These are phyloP conservation scores for Erinaceus europaeus DNA, from an alignment of 2,113 vertebrate genomes.

Conservation along the genomic window DNA sequence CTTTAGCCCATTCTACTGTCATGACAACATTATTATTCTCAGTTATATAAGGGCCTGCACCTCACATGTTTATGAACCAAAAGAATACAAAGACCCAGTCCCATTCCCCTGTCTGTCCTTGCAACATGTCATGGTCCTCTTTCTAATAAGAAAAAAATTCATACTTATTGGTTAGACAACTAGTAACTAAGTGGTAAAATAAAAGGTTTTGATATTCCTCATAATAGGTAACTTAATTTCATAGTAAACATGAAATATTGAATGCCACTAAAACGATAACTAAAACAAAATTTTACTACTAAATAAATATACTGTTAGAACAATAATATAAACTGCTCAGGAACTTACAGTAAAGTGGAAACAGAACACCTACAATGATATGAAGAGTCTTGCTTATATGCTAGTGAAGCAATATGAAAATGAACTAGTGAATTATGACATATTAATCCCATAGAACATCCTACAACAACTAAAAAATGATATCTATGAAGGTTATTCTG, in stretches of 20 bases:
- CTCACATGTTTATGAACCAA: not conserved
- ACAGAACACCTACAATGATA: not conserved
- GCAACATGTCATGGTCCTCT: not conserved
- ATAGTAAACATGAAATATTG: not conserved
- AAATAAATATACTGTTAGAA: not conserved
- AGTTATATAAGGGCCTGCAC: not conserved
- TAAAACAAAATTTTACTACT: not conserved
- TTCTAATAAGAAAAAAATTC: not conserved
- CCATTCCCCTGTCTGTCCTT: not conserved
- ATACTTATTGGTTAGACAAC: not conserved
- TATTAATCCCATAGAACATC: not conserved
- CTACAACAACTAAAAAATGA: not conserved
- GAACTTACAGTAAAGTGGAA: accelerated
- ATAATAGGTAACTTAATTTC: not conserved
- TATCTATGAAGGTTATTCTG: not conserved
- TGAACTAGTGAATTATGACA: not conserved
- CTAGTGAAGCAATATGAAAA: not conserved
- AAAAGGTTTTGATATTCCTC: not conserved
- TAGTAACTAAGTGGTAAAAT: not conserved
- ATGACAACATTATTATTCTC: not conserved
- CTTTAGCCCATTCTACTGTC: not conserved
- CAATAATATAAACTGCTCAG: not conserved
- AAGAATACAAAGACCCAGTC: not conserved
- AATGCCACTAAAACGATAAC: not conserved
- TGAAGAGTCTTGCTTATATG: not conserved